A percentile compares a stretch with the other conserved stretches of the same genome.
Evolutionary conservation across 1,140 invertebrate species (phyloP).

Genomic region (Eriocheir sinensis): DNA sequence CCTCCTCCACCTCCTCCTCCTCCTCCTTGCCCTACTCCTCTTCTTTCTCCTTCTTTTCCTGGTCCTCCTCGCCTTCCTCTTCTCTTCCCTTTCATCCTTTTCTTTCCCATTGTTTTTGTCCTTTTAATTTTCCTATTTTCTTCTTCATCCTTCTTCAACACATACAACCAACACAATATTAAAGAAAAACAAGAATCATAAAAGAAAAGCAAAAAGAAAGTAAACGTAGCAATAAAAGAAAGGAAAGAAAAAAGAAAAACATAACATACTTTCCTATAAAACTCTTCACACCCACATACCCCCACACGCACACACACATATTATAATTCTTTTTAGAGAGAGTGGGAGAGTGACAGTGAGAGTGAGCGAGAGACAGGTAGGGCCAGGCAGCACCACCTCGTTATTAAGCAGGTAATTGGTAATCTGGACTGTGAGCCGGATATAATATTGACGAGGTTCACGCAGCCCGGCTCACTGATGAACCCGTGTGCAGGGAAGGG

Average conservation of each 20-base stretch:
- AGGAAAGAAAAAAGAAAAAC: neutral
- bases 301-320: no score
- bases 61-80: no score
- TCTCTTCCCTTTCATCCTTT: no score
- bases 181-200: neutral
- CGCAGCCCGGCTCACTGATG: neutral
- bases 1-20: no score
- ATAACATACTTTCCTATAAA: no score
- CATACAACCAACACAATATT: no score
- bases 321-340: no score
- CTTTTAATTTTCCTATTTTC: no score
- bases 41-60: neutral
- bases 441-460: neutral
- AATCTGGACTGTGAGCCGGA: neutral
- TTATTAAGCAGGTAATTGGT: neutral
- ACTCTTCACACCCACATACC: no score
- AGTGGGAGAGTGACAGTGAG: neutral
- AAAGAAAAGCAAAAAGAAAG: neutral
- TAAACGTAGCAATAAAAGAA: neutral
- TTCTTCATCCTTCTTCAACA: no score
- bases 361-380: neutral
- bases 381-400: neutral
- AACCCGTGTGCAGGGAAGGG: no score
- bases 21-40: neutral
- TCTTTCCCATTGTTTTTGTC: no score